These are phyloP conservation scores for Nasalis larvatus DNA, from an alignment of 2,113 vertebrate species.

Conservation along the genomic window DNA sequence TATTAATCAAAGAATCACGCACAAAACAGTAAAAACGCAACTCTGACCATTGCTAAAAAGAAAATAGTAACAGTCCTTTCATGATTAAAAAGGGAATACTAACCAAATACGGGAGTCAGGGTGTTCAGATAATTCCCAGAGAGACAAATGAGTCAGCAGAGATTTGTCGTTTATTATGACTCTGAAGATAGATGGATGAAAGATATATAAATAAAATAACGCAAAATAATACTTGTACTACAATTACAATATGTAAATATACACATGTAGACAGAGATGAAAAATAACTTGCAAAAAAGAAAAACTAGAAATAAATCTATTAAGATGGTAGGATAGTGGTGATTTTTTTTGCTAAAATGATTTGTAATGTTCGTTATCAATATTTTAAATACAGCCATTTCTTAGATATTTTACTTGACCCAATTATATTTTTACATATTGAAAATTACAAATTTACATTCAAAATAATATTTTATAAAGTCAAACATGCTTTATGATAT, in stretches of 20 bases:
- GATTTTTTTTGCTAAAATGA: neutral
- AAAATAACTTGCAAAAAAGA: neutral
- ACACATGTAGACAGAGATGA: neutral
- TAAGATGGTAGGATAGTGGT: neutral
- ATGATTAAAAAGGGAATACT: neutral
- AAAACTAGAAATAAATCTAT: neutral
- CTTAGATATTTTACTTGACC: neutral
- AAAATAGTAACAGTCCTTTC: neutral
- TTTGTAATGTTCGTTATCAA: neutral
- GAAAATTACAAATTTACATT: neutral
- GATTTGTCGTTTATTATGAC: neutral
- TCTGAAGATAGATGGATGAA: neutral
- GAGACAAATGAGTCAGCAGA: neutral
- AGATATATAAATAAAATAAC: neutral
- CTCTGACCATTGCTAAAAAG: neutral
- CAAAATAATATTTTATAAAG: neutral
- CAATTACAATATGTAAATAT: neutral
- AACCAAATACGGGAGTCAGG: neutral
- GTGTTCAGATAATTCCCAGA: neutral
- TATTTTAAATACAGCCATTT: neutral
- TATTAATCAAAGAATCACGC: slow-evolving; percentile 13
- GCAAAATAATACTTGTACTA: neutral
- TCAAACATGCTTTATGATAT: neutral
- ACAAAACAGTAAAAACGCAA: neutral
- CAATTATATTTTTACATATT: neutral